Evolutionary conservation across 1,140 invertebrate species (phyloP), one percentile per base, ranked within the genome.

Genomic region (Aphidius ervi): DNA sequence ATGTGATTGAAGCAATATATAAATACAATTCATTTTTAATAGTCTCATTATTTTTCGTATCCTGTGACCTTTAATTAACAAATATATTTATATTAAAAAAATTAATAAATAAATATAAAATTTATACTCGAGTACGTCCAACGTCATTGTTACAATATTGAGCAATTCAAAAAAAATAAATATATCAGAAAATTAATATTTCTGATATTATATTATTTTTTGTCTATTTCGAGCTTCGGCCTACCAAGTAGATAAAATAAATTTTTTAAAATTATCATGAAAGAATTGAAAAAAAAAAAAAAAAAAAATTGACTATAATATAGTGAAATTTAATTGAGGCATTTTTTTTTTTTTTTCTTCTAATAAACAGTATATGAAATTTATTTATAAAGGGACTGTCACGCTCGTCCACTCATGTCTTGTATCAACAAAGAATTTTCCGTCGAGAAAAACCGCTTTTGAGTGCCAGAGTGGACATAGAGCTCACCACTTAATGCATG

Each of bases 341-440:
- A 31, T 31, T 31, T 31, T 31, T 31, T 31, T 31, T 31, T 31
- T 31, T 31, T 31, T 31, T 31, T 31, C 4, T 1, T 31, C 23
- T 31, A 31, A 31, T 1, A 31, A 31, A 31, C 23, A 31, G 4
- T 31, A 31, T 31, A 31, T 31, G 23, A 31, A 31, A 31, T 31
- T 31, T 31, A 31, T 31, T 31, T 31, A 54, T 54, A 40, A 54
- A 54, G 52, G 52, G 52, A 54, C 39, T 41, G 52, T 52, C 59
- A 47, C 37, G 41, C 42, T 47, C n/a, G 54, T 61, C 42, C 52
- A 56, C 59, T 56, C 53, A 31, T 43, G 57, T 58, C 58, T 60
- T 56, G 56, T 54, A 48, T 59, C 59, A 61, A 63, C 64, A 61
- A 65, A 65, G 61, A 65, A 65, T 63, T 63, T 63, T 63, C 61